These are phyloP conservation scores for Melanerpes aurifrons DNA, from an alignment of 2,113 vertebrate species.

Conservation along the genomic window DNA sequence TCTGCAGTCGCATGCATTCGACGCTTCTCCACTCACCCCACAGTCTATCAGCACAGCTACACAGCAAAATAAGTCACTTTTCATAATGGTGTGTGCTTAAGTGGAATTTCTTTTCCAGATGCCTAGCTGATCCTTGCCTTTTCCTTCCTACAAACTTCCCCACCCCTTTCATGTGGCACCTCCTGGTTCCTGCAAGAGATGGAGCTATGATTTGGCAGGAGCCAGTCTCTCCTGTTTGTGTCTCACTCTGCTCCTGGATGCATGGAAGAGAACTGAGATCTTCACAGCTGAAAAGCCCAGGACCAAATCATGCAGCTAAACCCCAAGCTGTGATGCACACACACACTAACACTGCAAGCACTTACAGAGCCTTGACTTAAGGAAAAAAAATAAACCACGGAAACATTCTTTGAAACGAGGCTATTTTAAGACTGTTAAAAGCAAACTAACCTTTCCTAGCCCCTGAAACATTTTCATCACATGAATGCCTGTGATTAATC, in stretches of 20 bases:
- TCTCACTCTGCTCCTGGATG: not conserved
- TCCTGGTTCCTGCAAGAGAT: not conserved
- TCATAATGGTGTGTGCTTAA: not conserved
- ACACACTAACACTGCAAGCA: not conserved
- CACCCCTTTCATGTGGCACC: not conserved
- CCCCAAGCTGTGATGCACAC: not conserved
- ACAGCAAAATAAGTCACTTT: not conserved
- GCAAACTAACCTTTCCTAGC: slow-evolving; percentile 24
- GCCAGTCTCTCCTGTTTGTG: not conserved
- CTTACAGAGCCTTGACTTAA: not conserved
- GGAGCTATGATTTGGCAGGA: not conserved
- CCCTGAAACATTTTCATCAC: slow-evolving; percentile 20
- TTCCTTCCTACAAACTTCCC: not conserved
- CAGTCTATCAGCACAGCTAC: not conserved
- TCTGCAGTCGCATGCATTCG: not conserved
- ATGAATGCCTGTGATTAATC: slow-evolving; percentile 26
- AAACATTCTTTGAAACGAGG: not conserved
- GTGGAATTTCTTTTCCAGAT: not conserved
- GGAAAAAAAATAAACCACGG: not conserved
- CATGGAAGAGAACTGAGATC: not conserved
- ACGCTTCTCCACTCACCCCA: not conserved
- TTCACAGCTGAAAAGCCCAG: not conserved
- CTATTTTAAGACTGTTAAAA: slow-evolving; percentile 44
- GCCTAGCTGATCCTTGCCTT: not conserved
- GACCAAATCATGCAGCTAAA: not conserved